Conservation (phyloP, 2,888 invertebrate genomes). For the Ophion costatus region DNA sequence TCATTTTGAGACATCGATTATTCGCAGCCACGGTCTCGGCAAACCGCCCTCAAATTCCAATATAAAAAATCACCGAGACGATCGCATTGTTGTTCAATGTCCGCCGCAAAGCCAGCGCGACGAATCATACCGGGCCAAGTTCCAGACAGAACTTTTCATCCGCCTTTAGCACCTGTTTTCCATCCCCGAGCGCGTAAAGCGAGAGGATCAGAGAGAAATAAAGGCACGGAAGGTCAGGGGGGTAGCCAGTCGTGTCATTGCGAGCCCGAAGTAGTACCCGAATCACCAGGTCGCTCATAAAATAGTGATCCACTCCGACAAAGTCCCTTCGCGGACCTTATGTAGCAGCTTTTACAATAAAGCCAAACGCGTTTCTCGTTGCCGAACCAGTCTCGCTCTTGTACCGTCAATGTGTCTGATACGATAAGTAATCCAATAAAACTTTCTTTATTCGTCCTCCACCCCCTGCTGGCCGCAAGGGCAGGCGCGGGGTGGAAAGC, state of each 20-base stretch:
- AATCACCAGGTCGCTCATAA: neutral
- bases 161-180: neutral
- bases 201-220: neutral
- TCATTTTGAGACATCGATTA: too few relatives aligned
- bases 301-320: slow-evolving; percentile 23
- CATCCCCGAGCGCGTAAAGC: neutral
- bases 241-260: neutral
- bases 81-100: neutral
- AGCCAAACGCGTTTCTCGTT: slow-evolving; percentile 67
- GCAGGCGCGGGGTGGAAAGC: slow-evolving; percentile 42
- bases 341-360: slow-evolving; percentile 46
- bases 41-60: neutral
- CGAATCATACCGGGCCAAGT: neutral
- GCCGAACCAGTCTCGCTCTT: slow-evolving; percentile 61
- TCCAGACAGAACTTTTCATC: neutral
- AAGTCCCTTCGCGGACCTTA: slow-evolving; percentile 17
- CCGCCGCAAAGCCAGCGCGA: neutral
- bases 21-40: neutral
- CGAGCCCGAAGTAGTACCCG: neutral
- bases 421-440: slow-evolving; percentile 77
- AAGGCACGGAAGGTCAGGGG: neutral
- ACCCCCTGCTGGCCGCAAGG: slow-evolving; percentile 49
- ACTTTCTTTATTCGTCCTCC: slow-evolving; percentile 70
- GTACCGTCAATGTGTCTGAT: slow-evolving; percentile 70
- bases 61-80: neutral